A percentile compares a stretch with the other conserved stretches of the same genome.
phyloP scores from a whole-genome alignment of 2,797 vertebrate genomes.

The Paramormyrops hopkinsi region DNA sequence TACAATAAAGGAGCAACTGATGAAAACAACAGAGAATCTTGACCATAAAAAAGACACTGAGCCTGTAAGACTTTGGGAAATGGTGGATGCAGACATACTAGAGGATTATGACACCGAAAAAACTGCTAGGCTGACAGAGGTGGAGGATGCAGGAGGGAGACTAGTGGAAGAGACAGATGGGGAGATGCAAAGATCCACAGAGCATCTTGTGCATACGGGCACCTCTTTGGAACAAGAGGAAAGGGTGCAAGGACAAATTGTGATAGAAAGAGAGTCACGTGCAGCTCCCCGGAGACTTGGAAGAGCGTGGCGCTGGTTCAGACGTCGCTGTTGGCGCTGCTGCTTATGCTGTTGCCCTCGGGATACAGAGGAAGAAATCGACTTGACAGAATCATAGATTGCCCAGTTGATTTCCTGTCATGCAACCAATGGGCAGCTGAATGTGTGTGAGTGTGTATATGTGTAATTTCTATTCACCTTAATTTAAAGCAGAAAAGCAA shows the following conservation, averaged over 20 bases:
- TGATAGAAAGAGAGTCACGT: conserved; percentile 6
- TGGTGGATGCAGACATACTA: background rate
- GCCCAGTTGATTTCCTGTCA: background rate
- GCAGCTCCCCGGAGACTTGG: background rate
- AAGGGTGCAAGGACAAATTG: background rate
- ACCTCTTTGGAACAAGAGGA: background rate
- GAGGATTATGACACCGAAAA: background rate
- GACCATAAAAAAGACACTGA: background rate
- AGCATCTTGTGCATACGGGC: background rate
- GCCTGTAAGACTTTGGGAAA: background rate
- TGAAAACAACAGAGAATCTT: background rate
- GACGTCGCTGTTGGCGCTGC: conserved; percentile 40
- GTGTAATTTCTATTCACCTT: background rate
- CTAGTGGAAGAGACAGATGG: background rate
- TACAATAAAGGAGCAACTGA: background rate
- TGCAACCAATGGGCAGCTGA: background rate
- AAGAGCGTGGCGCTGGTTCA: conserved; percentile 37
- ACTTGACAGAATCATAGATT: background rate
- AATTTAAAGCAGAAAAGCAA: background rate
- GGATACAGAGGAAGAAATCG: conserved; percentile 5
- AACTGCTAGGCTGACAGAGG: background rate
- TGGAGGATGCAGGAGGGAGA: background rate
- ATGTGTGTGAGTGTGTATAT: background rate
- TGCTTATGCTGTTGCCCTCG: conserved; percentile 32
- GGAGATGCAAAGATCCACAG: background rate